Evolutionary conservation across 1,140 invertebrate species (phyloP).

Genomic region (Magallana gigas): DNA sequence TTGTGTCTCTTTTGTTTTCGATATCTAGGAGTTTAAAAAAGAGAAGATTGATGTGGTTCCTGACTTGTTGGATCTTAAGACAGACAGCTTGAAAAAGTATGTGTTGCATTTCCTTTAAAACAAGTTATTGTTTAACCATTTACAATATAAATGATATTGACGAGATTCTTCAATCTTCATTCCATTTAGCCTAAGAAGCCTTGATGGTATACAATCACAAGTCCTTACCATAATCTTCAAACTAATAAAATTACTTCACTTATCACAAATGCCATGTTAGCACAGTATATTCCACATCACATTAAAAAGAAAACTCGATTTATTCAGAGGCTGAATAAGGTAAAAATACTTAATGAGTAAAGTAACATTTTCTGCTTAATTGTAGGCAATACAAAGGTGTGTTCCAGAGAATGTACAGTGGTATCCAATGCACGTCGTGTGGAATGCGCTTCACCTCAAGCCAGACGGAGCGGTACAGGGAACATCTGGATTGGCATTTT

Average conservation of each 20-base stretch:
- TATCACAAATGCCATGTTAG: too few relatives aligned
- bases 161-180: too few relatives aligned
- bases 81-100: conserved; percentile 85
- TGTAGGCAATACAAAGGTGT: conserved; percentile 84
- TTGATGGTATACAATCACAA: too few relatives aligned
- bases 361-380: not conserved
- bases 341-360: too few relatives aligned
- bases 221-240: too few relatives aligned
- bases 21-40: conserved; percentile 64
- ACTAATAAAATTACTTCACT: too few relatives aligned
- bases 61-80: conserved; percentile 76
- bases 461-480: conserved; percentile 90
- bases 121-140: too few relatives aligned
- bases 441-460: conserved; percentile 93
- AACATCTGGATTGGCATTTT: conserved; percentile 99
- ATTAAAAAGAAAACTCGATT: too few relatives aligned
- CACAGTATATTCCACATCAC: too few relatives aligned
- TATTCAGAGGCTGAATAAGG: too few relatives aligned
- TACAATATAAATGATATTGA: too few relatives aligned
- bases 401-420: conserved; percentile 87
- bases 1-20: conserved; percentile 13
- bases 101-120: conserved; percentile 73
- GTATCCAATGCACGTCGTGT: conserved; percentile 96
- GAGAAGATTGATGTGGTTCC: conserved; percentile 70
- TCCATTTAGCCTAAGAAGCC: too few relatives aligned